phyloP scores from a whole-genome alignment of 2,888 invertebrate genomes.

The Agrotis clavis region DNA sequence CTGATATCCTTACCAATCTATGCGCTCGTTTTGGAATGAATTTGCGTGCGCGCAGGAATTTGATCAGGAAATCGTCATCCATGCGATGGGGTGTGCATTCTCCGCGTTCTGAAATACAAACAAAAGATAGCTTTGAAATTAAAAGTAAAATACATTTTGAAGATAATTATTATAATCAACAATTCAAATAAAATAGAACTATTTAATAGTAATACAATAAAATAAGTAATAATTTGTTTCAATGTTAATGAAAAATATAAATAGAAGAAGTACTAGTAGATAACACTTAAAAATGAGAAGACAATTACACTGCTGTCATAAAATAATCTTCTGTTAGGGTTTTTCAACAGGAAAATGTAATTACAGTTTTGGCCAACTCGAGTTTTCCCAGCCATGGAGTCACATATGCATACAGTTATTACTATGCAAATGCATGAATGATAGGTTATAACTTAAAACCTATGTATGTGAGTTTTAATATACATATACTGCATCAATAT shows the following conservation, averaged over 20 bases:
- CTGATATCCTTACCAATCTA: slow-evolving; percentile 92
- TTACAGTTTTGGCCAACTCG: background rate
- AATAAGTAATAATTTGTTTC: too few relatives aligned
- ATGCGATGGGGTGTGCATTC: slow-evolving; percentile 94
- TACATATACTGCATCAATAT: too few relatives aligned
- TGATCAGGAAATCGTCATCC: slow-evolving; percentile 94
- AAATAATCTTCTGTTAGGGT: background rate
- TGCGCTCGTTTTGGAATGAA: slow-evolving; percentile 94
- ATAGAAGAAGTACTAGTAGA: too few relatives aligned
- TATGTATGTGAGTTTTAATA: background rate
- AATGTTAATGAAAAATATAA: too few relatives aligned
- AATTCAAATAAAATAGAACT: background rate
- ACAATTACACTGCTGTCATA: background rate
- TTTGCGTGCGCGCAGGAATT: slow-evolving; percentile 94
- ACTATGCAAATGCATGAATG: background rate
- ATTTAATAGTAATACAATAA: too few relatives aligned
- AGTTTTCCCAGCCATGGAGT: background rate
- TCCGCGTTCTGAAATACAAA: slow-evolving; percentile 92
- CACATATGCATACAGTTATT: background rate
- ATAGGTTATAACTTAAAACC: background rate
- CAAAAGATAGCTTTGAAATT: slow-evolving; percentile 5
- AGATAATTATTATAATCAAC: too few relatives aligned
- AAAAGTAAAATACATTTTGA: background rate
- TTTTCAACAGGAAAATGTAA: background rate
- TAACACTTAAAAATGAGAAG: background rate